Evolutionary conservation across 2,113 vertebrate species (phyloP).

Genomic region (Ornithorhynchus anatinus): DNA sequence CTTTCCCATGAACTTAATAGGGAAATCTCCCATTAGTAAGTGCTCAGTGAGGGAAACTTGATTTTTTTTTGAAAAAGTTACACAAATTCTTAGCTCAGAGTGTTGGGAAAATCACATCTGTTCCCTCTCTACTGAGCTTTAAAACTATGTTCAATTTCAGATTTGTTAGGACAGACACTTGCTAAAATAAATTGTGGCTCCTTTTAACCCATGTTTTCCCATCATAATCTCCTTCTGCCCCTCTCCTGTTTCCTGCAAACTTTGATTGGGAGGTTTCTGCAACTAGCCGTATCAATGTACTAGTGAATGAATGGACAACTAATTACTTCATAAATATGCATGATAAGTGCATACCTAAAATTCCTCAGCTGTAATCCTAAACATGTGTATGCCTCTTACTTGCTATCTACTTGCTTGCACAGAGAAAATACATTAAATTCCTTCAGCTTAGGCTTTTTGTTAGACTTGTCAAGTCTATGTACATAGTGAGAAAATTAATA

Average conservation of each 20-base stretch:
- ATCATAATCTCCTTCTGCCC: neutral
- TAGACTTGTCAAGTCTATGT: too few relatives aligned
- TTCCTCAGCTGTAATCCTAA: conserved; percentile 39
- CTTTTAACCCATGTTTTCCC: conserved; percentile 42
- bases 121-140: neutral
- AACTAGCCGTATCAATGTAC: conserved; percentile 48
- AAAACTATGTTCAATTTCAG: neutral
- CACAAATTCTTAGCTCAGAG: conserved; percentile 1
- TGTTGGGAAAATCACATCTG: conserved; percentile 25
- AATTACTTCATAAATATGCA: conserved; percentile 66
- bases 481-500: too few relatives aligned
- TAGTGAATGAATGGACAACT: conserved; percentile 65
- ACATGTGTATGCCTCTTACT: conserved; percentile 45
- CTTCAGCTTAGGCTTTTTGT: neutral
- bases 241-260: conserved; percentile 43
- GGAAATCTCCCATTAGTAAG: too few relatives aligned
- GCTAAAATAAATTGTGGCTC: conserved; percentile 27
- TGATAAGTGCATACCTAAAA: conserved; percentile 32
- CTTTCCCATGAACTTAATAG: too few relatives aligned
- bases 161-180: neutral
- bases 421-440: neutral
- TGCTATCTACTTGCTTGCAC: conserved; percentile 35
- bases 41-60: too few relatives aligned
- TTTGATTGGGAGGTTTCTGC: conserved; percentile 37
- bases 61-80: conserved; percentile 1